A percentile compares a stretch with the other conserved stretches of the same genome.
Conservation (phyloP, 2,888 invertebrate species). For the Cephus nigrinus region DNA sequence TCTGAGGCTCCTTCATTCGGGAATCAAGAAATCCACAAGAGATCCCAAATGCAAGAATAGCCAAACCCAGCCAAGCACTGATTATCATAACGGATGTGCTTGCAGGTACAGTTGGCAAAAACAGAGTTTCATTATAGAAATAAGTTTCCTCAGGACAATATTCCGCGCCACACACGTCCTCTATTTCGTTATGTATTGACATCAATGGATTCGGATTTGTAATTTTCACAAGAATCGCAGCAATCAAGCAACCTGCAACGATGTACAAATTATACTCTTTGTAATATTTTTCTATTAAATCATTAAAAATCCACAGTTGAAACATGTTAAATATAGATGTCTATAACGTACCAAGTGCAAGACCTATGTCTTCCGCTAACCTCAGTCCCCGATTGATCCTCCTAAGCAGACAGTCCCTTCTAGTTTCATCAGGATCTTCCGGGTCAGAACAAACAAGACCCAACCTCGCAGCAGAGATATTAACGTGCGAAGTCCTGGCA, state of each 20-base stretch:
- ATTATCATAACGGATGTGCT: slow-evolving; percentile 52
- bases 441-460: slow-evolving; percentile 57
- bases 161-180: slow-evolving; percentile 56
- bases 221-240: slow-evolving; percentile 51
- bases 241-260: slow-evolving; percentile 53
- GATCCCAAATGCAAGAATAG: slow-evolving; percentile 55
- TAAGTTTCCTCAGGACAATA: slow-evolving; percentile 56
- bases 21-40: slow-evolving; percentile 60
- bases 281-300: neutral
- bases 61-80: slow-evolving; percentile 56
- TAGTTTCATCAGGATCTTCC: slow-evolving; percentile 60
- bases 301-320: neutral
- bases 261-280: neutral
- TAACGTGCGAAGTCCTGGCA: slow-evolving; percentile 55
- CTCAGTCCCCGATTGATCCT: slow-evolving; percentile 57
- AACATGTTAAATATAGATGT: neutral
- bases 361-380: slow-evolving; percentile 59
- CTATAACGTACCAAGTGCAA: slow-evolving; percentile 49
- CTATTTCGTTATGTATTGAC: slow-evolving; percentile 39
- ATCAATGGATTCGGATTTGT: slow-evolving; percentile 39
- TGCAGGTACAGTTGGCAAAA: slow-evolving; percentile 42
- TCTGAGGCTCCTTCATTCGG: slow-evolving; percentile 55
- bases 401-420: slow-evolving; percentile 57
- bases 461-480: slow-evolving; percentile 54
- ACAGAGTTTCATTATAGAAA: slow-evolving; percentile 49